Percentiles rank a stretch among this genome's conserved stretches.
These are phyloP conservation scores for Hypothenemus hampei DNA, from an alignment of 1,140 invertebrate genomes.

Conservation along the genomic window DNA sequence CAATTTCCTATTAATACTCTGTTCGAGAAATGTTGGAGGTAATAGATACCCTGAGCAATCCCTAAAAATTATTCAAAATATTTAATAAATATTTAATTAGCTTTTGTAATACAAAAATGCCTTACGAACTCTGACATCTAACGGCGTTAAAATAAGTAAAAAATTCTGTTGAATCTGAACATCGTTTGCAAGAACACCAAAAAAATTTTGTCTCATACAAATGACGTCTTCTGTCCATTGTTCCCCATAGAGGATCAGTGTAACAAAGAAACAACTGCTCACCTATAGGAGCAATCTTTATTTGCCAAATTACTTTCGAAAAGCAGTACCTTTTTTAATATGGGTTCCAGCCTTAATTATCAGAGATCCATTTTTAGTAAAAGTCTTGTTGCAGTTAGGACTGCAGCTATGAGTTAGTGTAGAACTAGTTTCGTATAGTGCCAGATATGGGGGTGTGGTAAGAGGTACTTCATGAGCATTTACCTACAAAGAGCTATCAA, in stretches of 20 bases:
- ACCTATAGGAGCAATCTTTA: constrained; percentile 25
- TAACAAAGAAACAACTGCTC: constrained; percentile 69
- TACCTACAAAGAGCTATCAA: constrained; percentile 56
- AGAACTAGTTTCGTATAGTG: constrained; percentile 66
- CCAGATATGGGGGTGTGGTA: constrained; percentile 62
- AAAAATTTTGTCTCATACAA: constrained; percentile 73
- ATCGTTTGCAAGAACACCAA: constrained; percentile 65
- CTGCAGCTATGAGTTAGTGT: constrained; percentile 73
- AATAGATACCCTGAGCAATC: constrained; percentile 52
- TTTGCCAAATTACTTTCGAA: background rate
- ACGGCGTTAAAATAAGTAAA: constrained; percentile 68
- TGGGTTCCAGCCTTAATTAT: constrained; percentile 52
- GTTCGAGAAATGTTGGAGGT: constrained; percentile 51
- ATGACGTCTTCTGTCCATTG: constrained; percentile 63
- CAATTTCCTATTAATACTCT: constrained; percentile 34
- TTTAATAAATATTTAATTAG: constrained; percentile 6
- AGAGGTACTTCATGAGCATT: constrained; percentile 78
- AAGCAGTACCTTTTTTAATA: constrained; percentile 41
- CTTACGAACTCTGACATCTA: constrained; percentile 59
- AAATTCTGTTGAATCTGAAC: constrained; percentile 68
- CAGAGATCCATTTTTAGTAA: constrained; percentile 59
- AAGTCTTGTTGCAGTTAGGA: constrained; percentile 75
- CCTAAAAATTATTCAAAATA: constrained; percentile 43
- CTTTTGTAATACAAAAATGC: too few species aligned
- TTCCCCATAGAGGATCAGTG: constrained; percentile 72